Evolutionary conservation across 2,888 invertebrate genomes (phyloP), one percentile per base, ranked within the genome.

Genomic region (Theretra japonica): DNA sequence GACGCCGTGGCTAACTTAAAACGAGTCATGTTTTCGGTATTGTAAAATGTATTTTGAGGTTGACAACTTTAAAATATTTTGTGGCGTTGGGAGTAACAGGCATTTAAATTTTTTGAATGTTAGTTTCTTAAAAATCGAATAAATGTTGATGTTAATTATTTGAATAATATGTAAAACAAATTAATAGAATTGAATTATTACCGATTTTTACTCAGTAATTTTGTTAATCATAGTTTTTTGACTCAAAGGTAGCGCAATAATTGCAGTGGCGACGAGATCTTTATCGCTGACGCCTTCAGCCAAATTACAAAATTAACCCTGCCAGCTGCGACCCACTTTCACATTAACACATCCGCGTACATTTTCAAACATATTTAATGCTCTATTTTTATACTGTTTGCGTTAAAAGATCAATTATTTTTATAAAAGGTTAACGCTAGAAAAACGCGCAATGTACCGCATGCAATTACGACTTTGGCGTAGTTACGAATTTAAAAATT

Each of bases 161-260:
- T 41, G 6, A 23, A 48, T n/a, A 4, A 23, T 48, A 17, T 23
- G 21, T 2, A 15, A 48, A 17, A 48, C 25, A 25, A 65, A 41
- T 11, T 11, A 2, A 17, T 2, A 41, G 48, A 19, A 48, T 65
- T 23, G 23, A 48, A 17, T 17, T 15, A 65, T 65, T 48, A 65
- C 41, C 23, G 79, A 79, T 88, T 87, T 90, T 89, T 88, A 86
- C 87, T 85, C 79, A 83, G 88, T 88, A 88, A 90, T 92, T 90
- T 86, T 71, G 78, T 80, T 82, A 88, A 91, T 81, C 88, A 85
- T 83, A 85, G 83, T 83, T 87, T 88, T 87, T 84, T 85, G 53
- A 86, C 86, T 86, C 80, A 87, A 87, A 89, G 84, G 81, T 77
- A 82, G 82, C 81, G 83, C 83, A 83, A 85, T 93, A 90, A 92